Conservation (phyloP, 2,797 vertebrate genomes). For the Paguma larvata region DNA sequence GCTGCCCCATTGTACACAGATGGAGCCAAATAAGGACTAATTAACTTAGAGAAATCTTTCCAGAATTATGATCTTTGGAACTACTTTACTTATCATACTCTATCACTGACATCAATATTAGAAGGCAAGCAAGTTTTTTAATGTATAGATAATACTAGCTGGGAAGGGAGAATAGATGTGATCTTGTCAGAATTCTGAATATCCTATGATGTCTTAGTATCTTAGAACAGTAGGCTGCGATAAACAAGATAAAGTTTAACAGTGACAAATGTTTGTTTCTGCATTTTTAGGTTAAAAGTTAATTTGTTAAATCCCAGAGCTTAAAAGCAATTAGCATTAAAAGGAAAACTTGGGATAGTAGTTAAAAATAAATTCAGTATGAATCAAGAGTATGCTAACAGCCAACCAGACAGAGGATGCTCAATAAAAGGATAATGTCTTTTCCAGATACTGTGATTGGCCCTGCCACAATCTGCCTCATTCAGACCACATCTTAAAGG, state of each 20-base stretch:
- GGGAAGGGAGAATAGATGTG: neutral
- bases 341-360: slow-evolving; percentile 23
- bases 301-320: neutral
- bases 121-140: neutral
- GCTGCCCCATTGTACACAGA: neutral
- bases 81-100: neutral
- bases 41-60: neutral
- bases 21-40: neutral
- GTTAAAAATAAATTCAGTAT: neutral
- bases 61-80: slow-evolving; percentile 14
- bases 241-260: slow-evolving; percentile 39
- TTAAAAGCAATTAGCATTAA: slow-evolving; percentile 45
- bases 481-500: neutral
- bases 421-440: neutral
- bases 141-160: neutral
- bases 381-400: neutral
- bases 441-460: neutral
- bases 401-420: neutral
- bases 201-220: slow-evolving; percentile 4
- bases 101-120: neutral
- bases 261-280: neutral
- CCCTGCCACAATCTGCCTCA: neutral
- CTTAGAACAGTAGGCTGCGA: neutral
- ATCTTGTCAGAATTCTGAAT: slow-evolving; percentile 41
- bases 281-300: slow-evolving; percentile 31